Evolutionary conservation across 2,113 vertebrate species (phyloP).

Genomic region (Takifugu bimaculatus): DNA sequence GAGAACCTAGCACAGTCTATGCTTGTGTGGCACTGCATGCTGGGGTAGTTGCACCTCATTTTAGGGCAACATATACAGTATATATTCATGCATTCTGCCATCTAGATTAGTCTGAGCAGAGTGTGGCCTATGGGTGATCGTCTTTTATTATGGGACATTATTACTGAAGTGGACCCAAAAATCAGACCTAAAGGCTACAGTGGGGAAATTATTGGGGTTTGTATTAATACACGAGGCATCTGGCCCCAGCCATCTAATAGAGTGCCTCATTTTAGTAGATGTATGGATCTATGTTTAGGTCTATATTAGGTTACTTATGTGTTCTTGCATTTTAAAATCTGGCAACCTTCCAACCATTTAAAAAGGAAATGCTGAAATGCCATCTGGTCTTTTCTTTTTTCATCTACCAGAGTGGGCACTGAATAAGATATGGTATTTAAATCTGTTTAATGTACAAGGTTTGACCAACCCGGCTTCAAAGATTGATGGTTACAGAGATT

Average conservation of each 20-base stretch:
- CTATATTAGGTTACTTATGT: not conserved
- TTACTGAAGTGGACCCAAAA: conserved; percentile 53
- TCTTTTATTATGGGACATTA: conserved; percentile 55
- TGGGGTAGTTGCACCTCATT: too few relatives aligned
- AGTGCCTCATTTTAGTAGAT: conserved; percentile 43
- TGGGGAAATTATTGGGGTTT: conserved; percentile 49
- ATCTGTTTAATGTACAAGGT: not conserved
- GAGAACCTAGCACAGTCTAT: not conserved
- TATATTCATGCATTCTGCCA: conserved; percentile 53
- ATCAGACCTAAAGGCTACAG: conserved; percentile 48
- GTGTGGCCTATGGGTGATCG: conserved; percentile 36
- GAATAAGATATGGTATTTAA: not conserved
- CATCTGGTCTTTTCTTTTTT: too few relatives aligned
- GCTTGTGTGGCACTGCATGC: not conserved
- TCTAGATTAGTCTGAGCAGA: conserved; percentile 42
- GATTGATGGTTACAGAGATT: conserved; percentile 32
- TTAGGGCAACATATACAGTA: conserved; percentile 28
- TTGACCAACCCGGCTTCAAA: conserved; percentile 1
- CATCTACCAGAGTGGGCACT: too few relatives aligned
- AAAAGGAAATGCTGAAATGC: not conserved
- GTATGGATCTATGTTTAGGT: conserved; percentile 34
- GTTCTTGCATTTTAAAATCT: not conserved
- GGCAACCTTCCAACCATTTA: not conserved
- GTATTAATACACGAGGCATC: conserved; percentile 52
- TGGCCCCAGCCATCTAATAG: conserved; percentile 52